These are phyloP conservation scores for Lacerta agilis DNA, from an alignment of 2,797 vertebrate genomes.

Conservation along the genomic window DNA sequence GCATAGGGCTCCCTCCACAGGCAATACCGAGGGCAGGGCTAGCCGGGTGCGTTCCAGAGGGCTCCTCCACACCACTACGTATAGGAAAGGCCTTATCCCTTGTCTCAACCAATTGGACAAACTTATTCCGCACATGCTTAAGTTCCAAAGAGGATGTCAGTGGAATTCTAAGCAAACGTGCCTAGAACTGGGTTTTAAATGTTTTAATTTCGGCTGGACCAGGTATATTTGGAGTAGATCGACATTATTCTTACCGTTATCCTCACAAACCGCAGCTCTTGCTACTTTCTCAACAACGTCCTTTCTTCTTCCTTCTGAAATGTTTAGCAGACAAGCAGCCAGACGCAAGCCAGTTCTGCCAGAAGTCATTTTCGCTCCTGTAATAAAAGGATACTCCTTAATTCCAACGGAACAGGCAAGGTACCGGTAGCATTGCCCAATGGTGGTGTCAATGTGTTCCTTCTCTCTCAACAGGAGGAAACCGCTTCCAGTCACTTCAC, in stretches of 20 bases:
- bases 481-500: neutral
- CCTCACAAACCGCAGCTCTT: slow-evolving; percentile 76
- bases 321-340: slow-evolving; percentile 83
- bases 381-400: slow-evolving; percentile 16
- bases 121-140: neutral
- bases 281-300: slow-evolving; percentile 83
- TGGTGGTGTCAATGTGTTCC: too few species aligned
- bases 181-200: neutral
- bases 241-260: slow-evolving; percentile 65
- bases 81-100: neutral
- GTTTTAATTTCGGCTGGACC: neutral
- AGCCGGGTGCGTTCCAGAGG: neutral
- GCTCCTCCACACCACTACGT: neutral
- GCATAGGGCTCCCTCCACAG: too few species aligned
- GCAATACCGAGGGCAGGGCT: too few species aligned
- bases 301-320: slow-evolving; percentile 84
- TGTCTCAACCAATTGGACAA: neutral
- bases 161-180: neutral
- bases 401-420: neutral
- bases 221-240: neutral
- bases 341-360: slow-evolving; percentile 68
- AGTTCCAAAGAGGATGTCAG: neutral
- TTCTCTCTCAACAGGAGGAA: neutral
- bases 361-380: slow-evolving; percentile 49
- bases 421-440: neutral